These are phyloP conservation scores for Chalcosyrphus nemorum DNA, from an alignment of 2,888 invertebrate genomes.

Conservation along the genomic window DNA sequence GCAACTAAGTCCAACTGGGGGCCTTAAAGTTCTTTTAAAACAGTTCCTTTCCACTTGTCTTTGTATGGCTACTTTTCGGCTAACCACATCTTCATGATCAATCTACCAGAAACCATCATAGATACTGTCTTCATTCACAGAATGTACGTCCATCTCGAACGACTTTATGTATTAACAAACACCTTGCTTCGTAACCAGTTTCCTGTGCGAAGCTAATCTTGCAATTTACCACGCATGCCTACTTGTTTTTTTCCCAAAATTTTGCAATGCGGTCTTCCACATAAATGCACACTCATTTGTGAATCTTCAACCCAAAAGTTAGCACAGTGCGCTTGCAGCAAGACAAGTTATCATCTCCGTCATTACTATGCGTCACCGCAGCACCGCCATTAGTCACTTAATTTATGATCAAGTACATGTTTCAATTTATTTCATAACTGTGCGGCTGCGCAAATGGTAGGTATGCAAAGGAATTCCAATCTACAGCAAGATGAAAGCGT, in stretches of 20 bases:
- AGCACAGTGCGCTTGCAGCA: background rate
- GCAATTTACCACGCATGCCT: background rate
- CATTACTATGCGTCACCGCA: conserved; percentile 15
- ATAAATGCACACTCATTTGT: background rate
- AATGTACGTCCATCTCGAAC: background rate
- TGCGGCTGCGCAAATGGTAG: background rate
- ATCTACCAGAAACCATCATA: background rate
- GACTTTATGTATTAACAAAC: background rate
- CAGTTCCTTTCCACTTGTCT: no score
- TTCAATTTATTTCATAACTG: conserved; percentile 46
- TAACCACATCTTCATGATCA: background rate
- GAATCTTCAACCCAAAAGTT: conserved; percentile 2
- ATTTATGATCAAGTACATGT: conserved; percentile 11
- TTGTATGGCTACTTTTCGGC: no score
- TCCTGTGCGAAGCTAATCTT: background rate
- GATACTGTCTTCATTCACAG: background rate
- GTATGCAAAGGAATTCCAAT: conserved; percentile 26
- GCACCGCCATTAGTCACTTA: conserved; percentile 4
- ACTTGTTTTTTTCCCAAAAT: background rate
- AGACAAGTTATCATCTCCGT: conserved; percentile 17
- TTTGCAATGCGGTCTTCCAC: background rate
- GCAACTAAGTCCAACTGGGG: no score
- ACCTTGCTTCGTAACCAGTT: background rate
- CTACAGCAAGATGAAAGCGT: conserved; percentile 24
- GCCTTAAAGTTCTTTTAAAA: no score